These are phyloP conservation scores for Ashinkailepas kermadecensis DNA, from an alignment of 2,888 invertebrate genomes.

Conservation along the genomic window DNA sequence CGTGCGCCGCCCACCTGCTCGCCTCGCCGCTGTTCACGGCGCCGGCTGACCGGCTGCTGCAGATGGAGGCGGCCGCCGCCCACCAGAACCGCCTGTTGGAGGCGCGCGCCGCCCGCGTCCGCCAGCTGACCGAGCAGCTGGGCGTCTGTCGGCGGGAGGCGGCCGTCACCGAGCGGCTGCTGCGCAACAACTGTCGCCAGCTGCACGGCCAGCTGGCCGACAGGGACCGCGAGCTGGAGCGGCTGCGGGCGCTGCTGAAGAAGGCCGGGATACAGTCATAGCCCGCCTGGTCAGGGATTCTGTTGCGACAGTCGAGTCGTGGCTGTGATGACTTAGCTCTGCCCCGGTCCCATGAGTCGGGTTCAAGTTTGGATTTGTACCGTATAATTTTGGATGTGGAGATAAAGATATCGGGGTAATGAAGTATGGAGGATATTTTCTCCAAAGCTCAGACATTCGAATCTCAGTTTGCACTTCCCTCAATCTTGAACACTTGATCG, in stretches of 20 bases:
- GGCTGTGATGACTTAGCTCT: no score
- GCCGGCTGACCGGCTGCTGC: not conserved
- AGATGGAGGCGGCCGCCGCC: conserved; percentile 6
- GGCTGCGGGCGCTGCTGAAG: not conserved
- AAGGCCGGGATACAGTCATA: not conserved
- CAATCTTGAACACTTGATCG: no score
- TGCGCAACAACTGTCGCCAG: conserved; percentile 8
- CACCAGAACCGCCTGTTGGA: conserved; percentile 16
- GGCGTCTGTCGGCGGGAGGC: conserved; percentile 1
- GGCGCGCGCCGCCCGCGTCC: not conserved
- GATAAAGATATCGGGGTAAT: no score
- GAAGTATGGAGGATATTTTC: no score
- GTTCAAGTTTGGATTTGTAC: no score
- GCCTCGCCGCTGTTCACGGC: conserved; percentile 1
- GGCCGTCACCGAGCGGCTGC: conserved; percentile 15
- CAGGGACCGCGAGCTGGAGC: not conserved
- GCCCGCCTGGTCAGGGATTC: no score
- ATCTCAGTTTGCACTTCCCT: no score
- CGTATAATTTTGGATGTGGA: no score
- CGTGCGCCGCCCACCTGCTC: conserved; percentile 2
- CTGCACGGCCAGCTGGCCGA: conserved; percentile 7
- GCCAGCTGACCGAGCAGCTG: conserved; percentile 16
- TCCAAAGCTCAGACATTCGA: no score
- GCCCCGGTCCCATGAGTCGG: no score
- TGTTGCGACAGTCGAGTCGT: no score